A percentile compares a stretch with the other conserved stretches of the same genome.
Conservation (phyloP, 2,797 vertebrate genomes). For the Dicrostonyx torquatus region DNA sequence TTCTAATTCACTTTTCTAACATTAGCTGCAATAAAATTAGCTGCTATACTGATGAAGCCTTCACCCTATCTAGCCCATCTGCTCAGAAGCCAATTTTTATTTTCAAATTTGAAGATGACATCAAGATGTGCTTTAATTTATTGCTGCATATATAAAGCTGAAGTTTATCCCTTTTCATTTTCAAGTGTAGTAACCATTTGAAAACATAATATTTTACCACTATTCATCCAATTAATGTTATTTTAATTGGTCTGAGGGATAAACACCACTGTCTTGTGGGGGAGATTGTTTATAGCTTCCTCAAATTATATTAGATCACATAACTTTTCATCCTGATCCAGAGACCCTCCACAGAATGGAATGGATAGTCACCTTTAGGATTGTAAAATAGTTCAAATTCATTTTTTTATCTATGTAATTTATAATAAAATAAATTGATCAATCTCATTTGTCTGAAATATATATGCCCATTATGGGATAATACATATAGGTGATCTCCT, state of each 20-base stretch:
- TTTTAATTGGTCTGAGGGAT: not conserved
- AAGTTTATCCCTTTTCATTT: conserved; percentile 13
- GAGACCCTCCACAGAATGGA: not conserved
- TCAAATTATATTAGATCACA: conserved; percentile 7
- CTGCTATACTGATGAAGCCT: not conserved
- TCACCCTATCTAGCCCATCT: not conserved
- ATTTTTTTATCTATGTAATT: not conserved
- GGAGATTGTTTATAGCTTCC: conserved; percentile 15
- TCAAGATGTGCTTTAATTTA: not conserved
- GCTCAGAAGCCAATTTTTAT: not conserved
- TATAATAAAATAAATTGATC: not conserved
- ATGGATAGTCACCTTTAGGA: not conserved
- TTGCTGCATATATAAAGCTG: not conserved
- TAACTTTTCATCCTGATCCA: not conserved
- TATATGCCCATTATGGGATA: not conserved
- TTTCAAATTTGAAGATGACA: not conserved
- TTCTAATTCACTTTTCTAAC: not conserved
- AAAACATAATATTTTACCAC: conserved; percentile 15
- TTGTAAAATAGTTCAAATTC: not conserved
- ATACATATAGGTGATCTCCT: not conserved
- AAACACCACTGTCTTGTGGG: conserved; percentile 27
- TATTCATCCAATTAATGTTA: conserved; percentile 25
- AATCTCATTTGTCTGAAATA: not conserved
- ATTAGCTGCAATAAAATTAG: not conserved
- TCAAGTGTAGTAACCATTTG: not conserved